Evolutionary conservation across 2,113 vertebrate genomes (phyloP).

Genomic region (Pelvicachromis taeniatus): DNA sequence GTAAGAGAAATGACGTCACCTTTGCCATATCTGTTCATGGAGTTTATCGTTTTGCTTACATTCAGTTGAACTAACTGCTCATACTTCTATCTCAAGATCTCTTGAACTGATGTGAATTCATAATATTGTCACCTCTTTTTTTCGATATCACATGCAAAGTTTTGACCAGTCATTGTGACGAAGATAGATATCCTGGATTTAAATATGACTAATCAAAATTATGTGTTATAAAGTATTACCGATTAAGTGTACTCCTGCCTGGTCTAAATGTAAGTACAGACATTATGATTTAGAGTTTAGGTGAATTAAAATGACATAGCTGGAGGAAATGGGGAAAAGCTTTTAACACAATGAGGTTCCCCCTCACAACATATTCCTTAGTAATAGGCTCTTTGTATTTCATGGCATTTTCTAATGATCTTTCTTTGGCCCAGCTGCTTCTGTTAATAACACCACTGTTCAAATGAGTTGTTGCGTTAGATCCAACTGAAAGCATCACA

Average conservation of each 20-base stretch:
- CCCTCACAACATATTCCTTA: neutral
- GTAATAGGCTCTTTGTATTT: neutral
- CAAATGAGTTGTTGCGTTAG: neutral
- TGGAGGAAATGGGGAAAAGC: neutral
- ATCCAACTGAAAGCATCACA: neutral
- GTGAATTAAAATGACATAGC: neutral
- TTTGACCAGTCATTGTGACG: neutral
- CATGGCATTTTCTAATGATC: neutral
- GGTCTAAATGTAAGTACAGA: neutral
- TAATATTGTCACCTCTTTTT: neutral
- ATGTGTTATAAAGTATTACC: neutral
- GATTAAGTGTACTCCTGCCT: neutral
- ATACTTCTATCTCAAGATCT: neutral
- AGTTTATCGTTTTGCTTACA: neutral
- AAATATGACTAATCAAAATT: neutral
- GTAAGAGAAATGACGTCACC: neutral
- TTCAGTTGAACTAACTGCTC: neutral
- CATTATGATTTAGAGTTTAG: neutral
- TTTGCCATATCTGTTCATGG: neutral
- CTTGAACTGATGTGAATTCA: neutral
- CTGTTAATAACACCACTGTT: neutral
- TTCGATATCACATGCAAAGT: neutral
- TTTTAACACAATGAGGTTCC: neutral
- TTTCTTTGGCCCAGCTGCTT: neutral
- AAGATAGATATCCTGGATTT: neutral